phyloP scores from a whole-genome alignment of 1,140 invertebrate genomes.

The Ceratoteleas bidentatus region DNA sequence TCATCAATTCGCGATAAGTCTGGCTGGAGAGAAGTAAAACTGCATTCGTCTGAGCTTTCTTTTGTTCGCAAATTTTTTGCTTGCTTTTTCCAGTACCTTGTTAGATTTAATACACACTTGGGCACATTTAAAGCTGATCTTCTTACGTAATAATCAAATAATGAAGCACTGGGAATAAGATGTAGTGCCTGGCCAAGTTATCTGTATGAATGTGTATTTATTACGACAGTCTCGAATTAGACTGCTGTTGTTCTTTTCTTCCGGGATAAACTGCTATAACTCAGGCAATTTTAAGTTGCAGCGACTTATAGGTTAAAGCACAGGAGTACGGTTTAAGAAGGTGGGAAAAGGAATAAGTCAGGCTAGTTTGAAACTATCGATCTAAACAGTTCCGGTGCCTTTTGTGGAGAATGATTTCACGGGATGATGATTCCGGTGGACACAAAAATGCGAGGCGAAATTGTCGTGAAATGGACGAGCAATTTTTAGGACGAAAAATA shows the following conservation, averaged over 20 bases:
- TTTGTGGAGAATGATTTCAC: not conserved
- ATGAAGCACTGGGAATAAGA: not conserved
- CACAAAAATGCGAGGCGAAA: no score
- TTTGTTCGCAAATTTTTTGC: no score
- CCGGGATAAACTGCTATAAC: not conserved
- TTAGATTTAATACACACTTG: not conserved
- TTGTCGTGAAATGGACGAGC: no score
- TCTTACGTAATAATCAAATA: slow-evolving; percentile 1
- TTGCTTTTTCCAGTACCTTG: not conserved
- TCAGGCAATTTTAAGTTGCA: not conserved
- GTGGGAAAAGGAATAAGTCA: not conserved
- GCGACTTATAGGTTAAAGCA: not conserved
- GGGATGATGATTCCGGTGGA: not conserved
- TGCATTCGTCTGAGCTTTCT: not conserved
- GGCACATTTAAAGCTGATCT: not conserved
- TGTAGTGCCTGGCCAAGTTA: not conserved
- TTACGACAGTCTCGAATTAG: not conserved
- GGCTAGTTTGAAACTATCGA: not conserved
- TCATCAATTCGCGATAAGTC: no score
- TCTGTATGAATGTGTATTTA: not conserved
- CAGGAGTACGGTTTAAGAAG: not conserved
- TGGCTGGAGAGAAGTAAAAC: not conserved
- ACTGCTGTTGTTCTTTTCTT: not conserved
- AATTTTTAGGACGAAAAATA: no score
- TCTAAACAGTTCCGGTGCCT: not conserved